Conservation (phyloP, 2,888 invertebrate genomes). For the Caenorhabditis imperialis region DNA sequence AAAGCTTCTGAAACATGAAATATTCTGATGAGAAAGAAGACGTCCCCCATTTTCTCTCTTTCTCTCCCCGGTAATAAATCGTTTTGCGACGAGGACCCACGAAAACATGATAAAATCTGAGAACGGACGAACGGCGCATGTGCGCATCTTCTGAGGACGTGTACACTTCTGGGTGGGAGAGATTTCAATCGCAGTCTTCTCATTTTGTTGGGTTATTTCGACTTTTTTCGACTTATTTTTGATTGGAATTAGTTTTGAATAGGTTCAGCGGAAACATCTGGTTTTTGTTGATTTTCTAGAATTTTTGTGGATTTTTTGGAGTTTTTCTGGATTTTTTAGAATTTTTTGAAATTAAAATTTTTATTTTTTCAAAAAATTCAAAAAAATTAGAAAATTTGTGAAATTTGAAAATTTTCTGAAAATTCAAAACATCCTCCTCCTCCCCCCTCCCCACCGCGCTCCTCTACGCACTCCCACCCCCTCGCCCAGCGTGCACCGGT, state of each 20-base stretch:
- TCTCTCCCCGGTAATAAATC: constrained; percentile 32
- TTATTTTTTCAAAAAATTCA: not conserved
- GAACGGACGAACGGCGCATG: constrained; percentile 29
- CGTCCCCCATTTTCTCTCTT: too few species aligned
- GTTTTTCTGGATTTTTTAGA: not conserved
- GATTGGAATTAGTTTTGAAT: not conserved
- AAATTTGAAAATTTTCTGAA: not conserved
- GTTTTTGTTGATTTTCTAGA: not conserved
- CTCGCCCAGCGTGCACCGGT: too few species aligned
- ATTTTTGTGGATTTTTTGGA: not conserved
- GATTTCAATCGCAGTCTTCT: too few species aligned
- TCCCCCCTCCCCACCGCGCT: too few species aligned
- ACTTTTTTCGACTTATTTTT: too few species aligned
- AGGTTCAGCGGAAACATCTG: not conserved
- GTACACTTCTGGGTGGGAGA: too few species aligned
- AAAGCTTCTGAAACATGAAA: too few species aligned
- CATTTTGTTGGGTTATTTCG: too few species aligned
- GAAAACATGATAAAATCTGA: constrained; percentile 21
- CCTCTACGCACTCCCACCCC: too few species aligned
- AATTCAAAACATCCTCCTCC: not conserved
- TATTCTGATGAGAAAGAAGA: too few species aligned
- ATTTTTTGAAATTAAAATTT: constrained; percentile 1
- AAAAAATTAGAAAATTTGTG: not conserved
- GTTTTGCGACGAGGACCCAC: constrained; percentile 4
- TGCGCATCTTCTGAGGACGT: constrained; percentile 4